phyloP scores from a whole-genome alignment of 2,113 vertebrate genomes.

The Numida meleagris region DNA sequence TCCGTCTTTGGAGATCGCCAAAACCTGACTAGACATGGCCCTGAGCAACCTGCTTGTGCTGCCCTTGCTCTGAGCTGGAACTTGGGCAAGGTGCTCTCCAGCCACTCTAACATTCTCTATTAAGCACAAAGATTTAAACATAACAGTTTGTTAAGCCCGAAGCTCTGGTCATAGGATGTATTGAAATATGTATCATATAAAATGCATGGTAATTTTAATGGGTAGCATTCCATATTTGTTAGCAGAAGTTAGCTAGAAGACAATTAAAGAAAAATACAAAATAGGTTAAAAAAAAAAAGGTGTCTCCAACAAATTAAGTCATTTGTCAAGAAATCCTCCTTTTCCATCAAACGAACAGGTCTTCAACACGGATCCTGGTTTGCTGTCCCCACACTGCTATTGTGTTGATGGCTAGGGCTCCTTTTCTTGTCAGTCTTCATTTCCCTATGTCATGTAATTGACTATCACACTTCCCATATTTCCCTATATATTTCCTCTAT shows the following conservation, averaged over 20 bases:
- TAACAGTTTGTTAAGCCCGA: background rate
- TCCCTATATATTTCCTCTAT: background rate
- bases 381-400: background rate
- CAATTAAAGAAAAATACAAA: background rate
- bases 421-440: slow-evolving; percentile 11
- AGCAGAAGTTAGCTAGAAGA: background rate
- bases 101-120: background rate
- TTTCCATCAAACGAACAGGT: slow-evolving; percentile 15
- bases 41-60: background rate
- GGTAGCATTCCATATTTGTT: background rate
- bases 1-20: background rate
- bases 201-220: background rate
- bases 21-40: background rate
- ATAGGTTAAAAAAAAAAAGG: too few relatives aligned
- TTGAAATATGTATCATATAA: background rate
- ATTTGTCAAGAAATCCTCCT: slow-evolving; percentile 25
- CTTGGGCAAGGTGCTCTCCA: background rate
- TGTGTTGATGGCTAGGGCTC: background rate
- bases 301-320: background rate
- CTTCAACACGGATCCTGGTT: slow-evolving; percentile 3
- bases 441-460: background rate
- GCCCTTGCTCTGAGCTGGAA: background rate
- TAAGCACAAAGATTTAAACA: background rate
- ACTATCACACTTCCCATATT: background rate
- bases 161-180: background rate